phyloP scores from a whole-genome alignment of 2,888 invertebrate species.

The Tachina grossa region DNA sequence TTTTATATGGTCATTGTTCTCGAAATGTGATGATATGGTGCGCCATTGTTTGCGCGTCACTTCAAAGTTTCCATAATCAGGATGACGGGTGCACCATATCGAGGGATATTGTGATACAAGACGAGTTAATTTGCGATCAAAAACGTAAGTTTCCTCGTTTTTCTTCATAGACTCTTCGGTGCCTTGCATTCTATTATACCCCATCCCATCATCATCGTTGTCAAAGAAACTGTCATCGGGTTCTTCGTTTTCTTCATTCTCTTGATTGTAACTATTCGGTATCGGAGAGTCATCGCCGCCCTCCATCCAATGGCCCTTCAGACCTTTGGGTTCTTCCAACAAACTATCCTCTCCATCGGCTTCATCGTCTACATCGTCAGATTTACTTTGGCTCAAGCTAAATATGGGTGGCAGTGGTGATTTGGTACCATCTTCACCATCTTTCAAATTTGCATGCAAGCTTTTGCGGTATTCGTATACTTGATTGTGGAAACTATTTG shows the following conservation, averaged over 20 bases:
- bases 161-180: conserved; percentile 79
- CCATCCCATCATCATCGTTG: conserved; percentile 61
- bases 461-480: conserved; percentile 80
- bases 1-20: conserved; percentile 77
- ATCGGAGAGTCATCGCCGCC: conserved; percentile 59
- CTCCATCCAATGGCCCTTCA: conserved; percentile 62
- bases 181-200: conserved; percentile 72
- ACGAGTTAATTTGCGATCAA: conserved; percentile 78
- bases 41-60: conserved; percentile 79
- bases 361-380: conserved; percentile 68
- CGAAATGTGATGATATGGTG: conserved; percentile 78
- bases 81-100: conserved; percentile 80
- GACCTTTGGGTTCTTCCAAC: conserved; percentile 56
- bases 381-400: conserved; percentile 73
- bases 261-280: conserved; percentile 68
- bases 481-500: conserved; percentile 80
- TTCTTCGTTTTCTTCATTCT: conserved; percentile 71
- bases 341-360: conserved; percentile 64
- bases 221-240: conserved; percentile 66
- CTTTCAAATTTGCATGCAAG: conserved; percentile 78
- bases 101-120: conserved; percentile 78
- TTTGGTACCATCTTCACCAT: conserved; percentile 73
- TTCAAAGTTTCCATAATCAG: conserved; percentile 79
- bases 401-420: conserved; percentile 77
- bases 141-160: conserved; percentile 78